Conservation (phyloP, 2,888 invertebrate species). For the Octonoba sinensis region DNA sequence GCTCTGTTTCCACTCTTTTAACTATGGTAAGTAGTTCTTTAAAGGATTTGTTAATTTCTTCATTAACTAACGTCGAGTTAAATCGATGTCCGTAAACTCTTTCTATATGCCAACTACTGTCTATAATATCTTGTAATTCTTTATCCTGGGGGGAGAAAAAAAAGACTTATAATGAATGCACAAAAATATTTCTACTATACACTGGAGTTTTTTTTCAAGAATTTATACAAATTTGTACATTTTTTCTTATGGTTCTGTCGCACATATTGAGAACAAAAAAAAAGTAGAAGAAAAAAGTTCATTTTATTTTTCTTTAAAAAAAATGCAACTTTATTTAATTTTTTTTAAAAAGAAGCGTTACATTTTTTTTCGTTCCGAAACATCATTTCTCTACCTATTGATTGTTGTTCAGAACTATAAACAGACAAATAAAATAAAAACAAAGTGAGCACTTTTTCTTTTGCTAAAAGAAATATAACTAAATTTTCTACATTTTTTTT, state of each 20-base stretch:
- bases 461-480: too few species aligned
- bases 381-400: too few species aligned
- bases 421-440: too few species aligned
- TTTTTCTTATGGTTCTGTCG: neutral
- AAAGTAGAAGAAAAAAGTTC: too few species aligned
- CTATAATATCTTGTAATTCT: constrained; percentile 88
- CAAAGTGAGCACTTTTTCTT: too few species aligned
- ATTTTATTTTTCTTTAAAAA: too few species aligned
- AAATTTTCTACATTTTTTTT: too few species aligned
- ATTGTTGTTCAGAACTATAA: too few species aligned
- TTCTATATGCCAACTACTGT: constrained; percentile 88
- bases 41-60: constrained; percentile 87
- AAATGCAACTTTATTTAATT: too few species aligned
- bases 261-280: neutral
- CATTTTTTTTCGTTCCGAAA: too few species aligned
- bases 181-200: neutral
- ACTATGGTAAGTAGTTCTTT: constrained; percentile 85
- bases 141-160: constrained; percentile 80
- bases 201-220: neutral
- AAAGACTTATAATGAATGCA: neutral
- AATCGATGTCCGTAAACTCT: constrained; percentile 93
- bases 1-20: constrained; percentile 89
- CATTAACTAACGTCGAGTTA: constrained; percentile 93
- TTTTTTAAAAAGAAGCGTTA: too few species aligned
- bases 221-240: neutral